A percentile compares a stretch with the other conserved stretches of the same genome.
These are phyloP conservation scores for Drosophila equinoxialis DNA, from an alignment of 1,140 invertebrate species.

Conservation along the genomic window DNA sequence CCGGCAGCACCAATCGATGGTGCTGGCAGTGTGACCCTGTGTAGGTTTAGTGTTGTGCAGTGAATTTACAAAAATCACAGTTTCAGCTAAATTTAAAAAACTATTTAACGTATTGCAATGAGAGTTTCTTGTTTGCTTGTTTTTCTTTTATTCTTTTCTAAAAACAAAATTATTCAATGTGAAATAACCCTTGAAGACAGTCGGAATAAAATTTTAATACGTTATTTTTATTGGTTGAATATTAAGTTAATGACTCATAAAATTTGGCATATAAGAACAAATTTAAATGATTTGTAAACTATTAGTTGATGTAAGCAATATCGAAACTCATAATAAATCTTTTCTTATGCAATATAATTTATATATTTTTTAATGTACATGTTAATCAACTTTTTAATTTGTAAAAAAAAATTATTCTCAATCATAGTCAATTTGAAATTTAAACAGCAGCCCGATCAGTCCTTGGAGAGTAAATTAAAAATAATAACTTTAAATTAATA, in stretches of 20 bases:
- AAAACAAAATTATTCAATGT: too few relatives aligned
- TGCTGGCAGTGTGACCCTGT: too few relatives aligned
- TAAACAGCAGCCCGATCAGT: neutral
- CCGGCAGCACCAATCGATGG: too few relatives aligned
- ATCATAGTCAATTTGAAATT: neutral
- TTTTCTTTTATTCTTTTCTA: too few relatives aligned
- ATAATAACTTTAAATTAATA: constrained; percentile 8
- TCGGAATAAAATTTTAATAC: neutral
- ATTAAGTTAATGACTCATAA: neutral
- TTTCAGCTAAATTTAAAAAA: too few relatives aligned
- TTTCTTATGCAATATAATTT: neutral
- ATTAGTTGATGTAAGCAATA: too few relatives aligned
- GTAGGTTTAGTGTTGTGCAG: too few relatives aligned
- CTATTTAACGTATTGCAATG: too few relatives aligned
- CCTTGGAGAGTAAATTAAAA: neutral
- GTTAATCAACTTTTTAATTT: neutral
- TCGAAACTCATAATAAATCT: too few relatives aligned
- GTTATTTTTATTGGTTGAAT: neutral
- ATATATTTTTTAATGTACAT: neutral
- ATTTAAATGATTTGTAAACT: neutral
- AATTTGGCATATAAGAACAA: constrained; percentile 7
- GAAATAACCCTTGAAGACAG: neutral
- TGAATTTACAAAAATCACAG: too few relatives aligned
- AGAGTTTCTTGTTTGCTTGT: too few relatives aligned
- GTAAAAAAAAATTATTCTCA: too few relatives aligned